These are phyloP conservation scores for Riptortus pedestris DNA, from an alignment of 1,140 invertebrate genomes.

Conservation along the genomic window DNA sequence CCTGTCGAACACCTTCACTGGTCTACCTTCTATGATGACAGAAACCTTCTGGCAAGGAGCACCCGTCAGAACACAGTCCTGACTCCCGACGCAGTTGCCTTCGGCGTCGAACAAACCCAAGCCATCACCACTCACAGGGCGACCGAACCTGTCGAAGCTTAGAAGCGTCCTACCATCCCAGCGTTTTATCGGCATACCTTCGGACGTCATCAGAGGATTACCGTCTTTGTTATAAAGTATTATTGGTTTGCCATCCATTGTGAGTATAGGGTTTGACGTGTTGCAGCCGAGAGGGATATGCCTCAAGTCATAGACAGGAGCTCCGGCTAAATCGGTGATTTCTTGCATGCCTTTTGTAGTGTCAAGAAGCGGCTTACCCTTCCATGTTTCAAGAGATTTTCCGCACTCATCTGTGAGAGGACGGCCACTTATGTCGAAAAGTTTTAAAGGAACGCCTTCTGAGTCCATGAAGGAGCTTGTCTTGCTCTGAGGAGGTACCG, in stretches of 20 bases:
- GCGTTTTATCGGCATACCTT: not conserved
- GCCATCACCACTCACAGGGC: not conserved
- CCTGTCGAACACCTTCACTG: not conserved
- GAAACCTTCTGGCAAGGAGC: not conserved
- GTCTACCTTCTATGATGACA: not conserved
- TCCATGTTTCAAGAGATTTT: not conserved
- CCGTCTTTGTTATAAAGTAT: not conserved
- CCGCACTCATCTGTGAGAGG: conserved; percentile 9
- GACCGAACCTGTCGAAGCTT: not conserved
- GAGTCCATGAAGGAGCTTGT: not conserved
- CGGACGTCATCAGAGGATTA: not conserved
- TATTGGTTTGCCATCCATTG: not conserved
- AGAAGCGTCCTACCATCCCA: not conserved
- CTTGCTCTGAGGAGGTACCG: not conserved
- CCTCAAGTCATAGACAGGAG: not conserved
- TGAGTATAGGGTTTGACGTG: not conserved
- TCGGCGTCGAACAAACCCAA: not conserved
- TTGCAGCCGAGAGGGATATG: not conserved
- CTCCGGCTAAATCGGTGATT: not conserved
- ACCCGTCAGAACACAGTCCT: not conserved
- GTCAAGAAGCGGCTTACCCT: not conserved
- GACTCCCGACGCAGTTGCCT: not conserved
- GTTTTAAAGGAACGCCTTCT: not conserved
- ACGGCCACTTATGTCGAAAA: not conserved
- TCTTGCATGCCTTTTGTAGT: not conserved